Base-by-base conservation (phyloP, 2,888 invertebrate genomes). In the Polyploca ridens region DNA sequence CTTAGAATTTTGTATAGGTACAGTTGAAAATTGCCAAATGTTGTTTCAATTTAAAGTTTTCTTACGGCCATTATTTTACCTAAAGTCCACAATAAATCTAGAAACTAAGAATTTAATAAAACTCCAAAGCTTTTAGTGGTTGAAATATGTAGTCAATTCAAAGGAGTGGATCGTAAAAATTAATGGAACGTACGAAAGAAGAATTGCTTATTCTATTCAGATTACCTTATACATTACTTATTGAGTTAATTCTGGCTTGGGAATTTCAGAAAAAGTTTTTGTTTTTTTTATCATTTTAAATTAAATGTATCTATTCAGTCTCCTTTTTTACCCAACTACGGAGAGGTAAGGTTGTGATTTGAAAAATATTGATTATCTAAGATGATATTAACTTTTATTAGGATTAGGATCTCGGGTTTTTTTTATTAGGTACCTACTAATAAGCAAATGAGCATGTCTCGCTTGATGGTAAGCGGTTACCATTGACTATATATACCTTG, bases 111-210 rank as follows among this genome's bases (percentile, higher is more conserved):
- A 49, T 16, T 49, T 54, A 54, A 54, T 54, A 19, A 10, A 7
- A 54, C 6, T 8, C 10, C 10, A n/a, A 54, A 54, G 19, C 54
- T 54, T 54, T 54, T 54, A 54, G 19, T 10, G 54, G 54, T 19
- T 54, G 19, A 54, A 54, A 54, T 54, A 54, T 54, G 19, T 54
- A 19, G 54, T 19, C 19, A 19, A 54, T 54, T 19, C 10, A 10
- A 54, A 54, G 19, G 54, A 54, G 10, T 19, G 54, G 54, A 54
- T 19, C 54, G 14, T 54, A 54, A 54, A 19, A 54, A 54, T 54
- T 54, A 19, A 54, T 54, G 19, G 7, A 54, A 14, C 19, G 19
- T 19, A 54, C 54, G 16, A 54, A 19, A 54, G 14, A 10, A 10
- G 7, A 7, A 54, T 54, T 54, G 54, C 54, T 54, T 54, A 10